Conservation (phyloP, 2,113 vertebrate species). For the Progne subis region DNA sequence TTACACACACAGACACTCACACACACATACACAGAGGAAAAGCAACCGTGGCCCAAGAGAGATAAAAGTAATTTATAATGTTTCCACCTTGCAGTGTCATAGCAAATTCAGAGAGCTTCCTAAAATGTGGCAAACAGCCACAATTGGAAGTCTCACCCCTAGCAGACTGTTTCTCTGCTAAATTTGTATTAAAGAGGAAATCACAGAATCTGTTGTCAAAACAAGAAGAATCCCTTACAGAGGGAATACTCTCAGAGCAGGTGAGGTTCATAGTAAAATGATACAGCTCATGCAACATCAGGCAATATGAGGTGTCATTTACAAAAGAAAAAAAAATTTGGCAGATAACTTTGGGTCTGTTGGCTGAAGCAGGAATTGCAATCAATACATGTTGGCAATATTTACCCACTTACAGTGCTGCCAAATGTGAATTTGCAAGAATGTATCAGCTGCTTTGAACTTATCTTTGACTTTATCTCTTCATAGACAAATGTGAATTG, state of each 20-base stretch:
- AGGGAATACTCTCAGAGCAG: not conserved
- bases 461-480: slow-evolving; percentile 34
- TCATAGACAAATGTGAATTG: not conserved
- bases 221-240: not conserved
- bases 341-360: not conserved
- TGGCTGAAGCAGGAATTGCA: slow-evolving; percentile 6
- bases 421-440: slow-evolving; percentile 53
- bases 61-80: not conserved
- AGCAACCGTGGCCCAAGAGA: not conserved
- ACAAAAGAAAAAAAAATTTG: not conserved
- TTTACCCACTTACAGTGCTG: slow-evolving; percentile 22
- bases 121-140: not conserved
- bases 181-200: not conserved
- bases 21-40: not conserved
- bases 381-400: slow-evolving; percentile 48
- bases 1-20: not conserved
- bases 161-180: not conserved
- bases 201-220: not conserved
- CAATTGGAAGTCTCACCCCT: not conserved
- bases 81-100: not conserved
- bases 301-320: not conserved
- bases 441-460: slow-evolving; percentile 2
- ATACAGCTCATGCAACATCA: not conserved
- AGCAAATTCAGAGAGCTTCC: not conserved
- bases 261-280: not conserved